These are phyloP conservation scores for Crocodylus rhombifer DNA, from an alignment of 2,797 vertebrate genomes.

Conservation along the genomic window DNA sequence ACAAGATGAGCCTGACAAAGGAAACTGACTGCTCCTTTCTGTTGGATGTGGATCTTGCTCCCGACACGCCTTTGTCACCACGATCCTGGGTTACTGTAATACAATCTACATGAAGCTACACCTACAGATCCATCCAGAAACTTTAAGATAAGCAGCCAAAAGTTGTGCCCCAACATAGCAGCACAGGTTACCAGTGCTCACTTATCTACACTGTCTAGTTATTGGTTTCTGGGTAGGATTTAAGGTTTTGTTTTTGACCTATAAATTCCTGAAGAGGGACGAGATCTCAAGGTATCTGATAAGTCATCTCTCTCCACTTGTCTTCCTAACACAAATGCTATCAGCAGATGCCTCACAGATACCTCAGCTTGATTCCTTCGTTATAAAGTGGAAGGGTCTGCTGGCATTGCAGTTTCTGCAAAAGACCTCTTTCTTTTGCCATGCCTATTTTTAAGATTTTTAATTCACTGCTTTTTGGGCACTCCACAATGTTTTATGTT, in stretches of 20 bases:
- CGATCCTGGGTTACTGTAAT: background rate
- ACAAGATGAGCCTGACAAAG: background rate
- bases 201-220: background rate
- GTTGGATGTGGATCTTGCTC: background rate
- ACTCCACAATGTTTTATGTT: background rate
- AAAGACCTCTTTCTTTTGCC: background rate
- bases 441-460: background rate
- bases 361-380: background rate
- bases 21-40: background rate
- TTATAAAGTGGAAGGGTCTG: background rate
- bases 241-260: background rate
- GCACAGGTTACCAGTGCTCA: background rate
- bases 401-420: background rate
- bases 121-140: background rate
- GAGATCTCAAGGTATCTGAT: too few relatives aligned
- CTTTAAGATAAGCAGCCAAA: background rate
- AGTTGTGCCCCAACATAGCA: background rate
- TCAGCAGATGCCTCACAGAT: background rate
- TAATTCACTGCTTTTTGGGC: background rate
- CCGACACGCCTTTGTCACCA: background rate
- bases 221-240: background rate
- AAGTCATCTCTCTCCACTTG: too few relatives aligned
- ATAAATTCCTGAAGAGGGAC: background rate
- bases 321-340: rapidly evolving
- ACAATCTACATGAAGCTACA: rapidly evolving